Evolutionary conservation across 2,888 invertebrate species (phyloP).

Genomic region (Ommatoiulus sabulosus): DNA sequence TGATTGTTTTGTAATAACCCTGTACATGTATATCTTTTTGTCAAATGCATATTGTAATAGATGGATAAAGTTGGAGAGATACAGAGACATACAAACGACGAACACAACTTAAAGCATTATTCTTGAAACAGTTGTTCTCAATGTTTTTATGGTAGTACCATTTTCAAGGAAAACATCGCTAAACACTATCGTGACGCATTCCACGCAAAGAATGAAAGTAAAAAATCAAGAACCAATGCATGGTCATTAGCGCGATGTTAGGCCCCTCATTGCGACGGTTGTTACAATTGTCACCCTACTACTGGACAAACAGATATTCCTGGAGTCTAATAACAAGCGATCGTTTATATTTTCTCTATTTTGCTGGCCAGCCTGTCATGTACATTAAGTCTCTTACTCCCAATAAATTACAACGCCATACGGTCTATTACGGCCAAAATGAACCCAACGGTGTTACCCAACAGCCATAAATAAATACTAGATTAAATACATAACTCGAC

Average conservation of each 20-base stretch:
- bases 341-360: conserved; percentile 14
- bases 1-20: too few relatives aligned
- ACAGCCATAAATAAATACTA: conserved; percentile 31
- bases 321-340: neutral
- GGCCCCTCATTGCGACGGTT: neutral
- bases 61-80: too few relatives aligned
- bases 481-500: conserved; percentile 41
- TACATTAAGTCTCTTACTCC: neutral
- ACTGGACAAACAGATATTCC: neutral
- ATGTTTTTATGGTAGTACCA: too few relatives aligned
- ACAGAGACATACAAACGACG: too few relatives aligned
- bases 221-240: too few relatives aligned
- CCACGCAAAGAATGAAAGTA: too few relatives aligned
- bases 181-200: too few relatives aligned
- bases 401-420: conserved; percentile 15
- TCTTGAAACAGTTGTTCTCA: too few relatives aligned
- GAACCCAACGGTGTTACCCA: conserved; percentile 4
- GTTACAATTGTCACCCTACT: neutral
- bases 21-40: neutral
- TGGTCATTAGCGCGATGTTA: neutral
- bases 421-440: conserved; percentile 42
- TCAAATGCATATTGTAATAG: neutral
- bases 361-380: conserved; percentile 28
- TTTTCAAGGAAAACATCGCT: too few relatives aligned
- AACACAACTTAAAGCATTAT: too few relatives aligned